Base-by-base conservation (phyloP, 1,140 invertebrate genomes). In the Philopotamus ludificatus region DNA sequence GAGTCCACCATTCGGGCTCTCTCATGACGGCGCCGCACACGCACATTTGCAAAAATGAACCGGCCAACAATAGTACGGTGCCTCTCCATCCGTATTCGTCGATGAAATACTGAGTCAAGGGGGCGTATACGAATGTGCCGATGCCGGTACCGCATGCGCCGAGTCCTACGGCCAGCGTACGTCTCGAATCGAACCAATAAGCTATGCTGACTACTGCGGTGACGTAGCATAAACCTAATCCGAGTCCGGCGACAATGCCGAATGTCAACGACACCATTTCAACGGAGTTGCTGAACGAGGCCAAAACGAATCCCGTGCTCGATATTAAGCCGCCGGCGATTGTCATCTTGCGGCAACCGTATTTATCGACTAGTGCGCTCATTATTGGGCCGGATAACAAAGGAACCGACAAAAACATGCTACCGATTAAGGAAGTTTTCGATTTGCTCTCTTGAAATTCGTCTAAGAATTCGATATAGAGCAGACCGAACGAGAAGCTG, bases 171-270 rank as follows among this genome's bases (percentile, higher is more conserved):
- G 96, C 96, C 44, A 98, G 81, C 9, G 91, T 94, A 21, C 95
- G 83, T 72, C 89, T 91, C 72, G 93, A 92, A 70, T 98, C 95
- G 75, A 98, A 98, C 86, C 97, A 98, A 74, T 94, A 96, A 9
- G 95, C 94, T 53, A 98, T 95, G 26, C 87, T 89, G 1, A 98
- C 95, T 1, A 94, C 92, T 1, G 91, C 91, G 9, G 94, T 93
- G 1, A 97, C 93, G 74, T 93, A 94, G 26, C 91, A 91, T 23
- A 95, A 78, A 1, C 92, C 91, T 55, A 96, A 81, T 2, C 93
- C 94, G 18, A 94, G 78, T 1, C 93, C 93, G 23, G 92, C 88
- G 21, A 95, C 84, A 1, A 94, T 83, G 1, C 93, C 92, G 76
- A 95, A 95, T 0, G 92, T 94, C 25, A 95, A 72, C 79, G 90